Evolutionary conservation across 2,888 invertebrate species (phyloP).

Genomic region (Lasiommata megera): DNA sequence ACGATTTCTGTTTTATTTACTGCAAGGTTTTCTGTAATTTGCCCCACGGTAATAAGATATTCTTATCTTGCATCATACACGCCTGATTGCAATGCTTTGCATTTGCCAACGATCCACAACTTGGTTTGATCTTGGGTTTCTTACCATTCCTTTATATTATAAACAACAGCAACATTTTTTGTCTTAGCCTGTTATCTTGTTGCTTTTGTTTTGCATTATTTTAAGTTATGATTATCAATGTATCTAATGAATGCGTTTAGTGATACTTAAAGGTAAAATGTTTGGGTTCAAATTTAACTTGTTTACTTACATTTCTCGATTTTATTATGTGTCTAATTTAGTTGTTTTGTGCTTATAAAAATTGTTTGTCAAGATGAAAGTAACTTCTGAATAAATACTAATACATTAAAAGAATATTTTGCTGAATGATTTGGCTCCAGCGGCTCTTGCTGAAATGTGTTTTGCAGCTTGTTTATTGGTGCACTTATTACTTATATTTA

Average conservation of each 20-base stretch:
- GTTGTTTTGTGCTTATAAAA: conserved; percentile 21
- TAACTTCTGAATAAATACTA: conserved; percentile 13
- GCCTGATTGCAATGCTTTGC: conserved; percentile 79
- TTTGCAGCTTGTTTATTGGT: conserved; percentile 18
- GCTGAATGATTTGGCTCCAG: conserved; percentile 12
- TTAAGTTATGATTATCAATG: not conserved
- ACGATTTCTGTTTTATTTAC: conserved; percentile 38
- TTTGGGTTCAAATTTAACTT: conserved; percentile 21
- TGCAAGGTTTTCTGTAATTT: conserved; percentile 51
- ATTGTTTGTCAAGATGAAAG: conserved; percentile 8
- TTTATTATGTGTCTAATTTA: conserved; percentile 25
- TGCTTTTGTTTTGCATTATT: conserved; percentile 15
- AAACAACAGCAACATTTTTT: conserved; percentile 24
- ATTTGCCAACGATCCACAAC: conserved; percentile 62
- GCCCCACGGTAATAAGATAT: conserved; percentile 36
- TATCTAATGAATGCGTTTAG: not conserved
- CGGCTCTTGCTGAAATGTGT: conserved; percentile 6
- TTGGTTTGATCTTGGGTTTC: conserved; percentile 46
- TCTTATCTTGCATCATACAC: conserved; percentile 60
- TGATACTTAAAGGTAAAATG: not conserved
- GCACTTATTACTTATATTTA: not conserved
- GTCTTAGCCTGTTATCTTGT: conserved; percentile 3
- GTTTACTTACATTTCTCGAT: conserved; percentile 9
- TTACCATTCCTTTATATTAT: conserved; percentile 22
- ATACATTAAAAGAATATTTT: conserved; percentile 13